Evolutionary conservation across 2,888 invertebrate species (phyloP), one percentile per base, ranked within the genome.

Genomic region (Coleophora flavipennella): DNA sequence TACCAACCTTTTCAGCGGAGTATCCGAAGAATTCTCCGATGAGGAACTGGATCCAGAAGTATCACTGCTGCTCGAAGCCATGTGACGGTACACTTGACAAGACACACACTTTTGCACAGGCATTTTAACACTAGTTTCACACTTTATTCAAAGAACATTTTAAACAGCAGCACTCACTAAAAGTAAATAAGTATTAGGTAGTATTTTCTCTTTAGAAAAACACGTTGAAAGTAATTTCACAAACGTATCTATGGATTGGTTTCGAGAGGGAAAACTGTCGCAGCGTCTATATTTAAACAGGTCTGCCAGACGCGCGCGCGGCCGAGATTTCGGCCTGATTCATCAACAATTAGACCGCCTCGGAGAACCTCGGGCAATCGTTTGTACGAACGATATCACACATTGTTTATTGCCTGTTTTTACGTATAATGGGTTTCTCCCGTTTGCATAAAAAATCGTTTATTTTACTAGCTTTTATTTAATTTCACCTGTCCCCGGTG

Each of bases 201-300:
- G 20, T 20, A 20, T 20, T 20, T 20, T 20, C 6, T 20, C 20
- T 20, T 20, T 6, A 6, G n/a, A n/a, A n/a, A n/a, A n/a, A n/a
- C n/a, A n/a, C n/a, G n/a, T n/a, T n/a, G n/a, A 63, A 57, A 29
- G 4, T 40, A 57, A 48, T 44, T 46, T 44, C 41, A 47, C 52
- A 42, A 42, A 51, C 44, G 13, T 49, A 20, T 20, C 49, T 51
- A 46, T 52, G 42, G 53, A 45, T 43, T 44, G 40, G 47, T 53
- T 46, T 52, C 42, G 44, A 44, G 49, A 53, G 52, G 50, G 51
- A 46, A 53, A 53, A 58, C 72, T 79, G 80, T 78, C 80, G 75
- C 66, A 60, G 50, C 40, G 42, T 70, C 80, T 81, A 80, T 68
- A 69, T 68, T 71, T 81, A 78, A 63, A 63, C 62, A 57, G 62